These are phyloP conservation scores for Leptodirus hochenwartii DNA, from an alignment of 2,888 invertebrate genomes.

Conservation along the genomic window DNA sequence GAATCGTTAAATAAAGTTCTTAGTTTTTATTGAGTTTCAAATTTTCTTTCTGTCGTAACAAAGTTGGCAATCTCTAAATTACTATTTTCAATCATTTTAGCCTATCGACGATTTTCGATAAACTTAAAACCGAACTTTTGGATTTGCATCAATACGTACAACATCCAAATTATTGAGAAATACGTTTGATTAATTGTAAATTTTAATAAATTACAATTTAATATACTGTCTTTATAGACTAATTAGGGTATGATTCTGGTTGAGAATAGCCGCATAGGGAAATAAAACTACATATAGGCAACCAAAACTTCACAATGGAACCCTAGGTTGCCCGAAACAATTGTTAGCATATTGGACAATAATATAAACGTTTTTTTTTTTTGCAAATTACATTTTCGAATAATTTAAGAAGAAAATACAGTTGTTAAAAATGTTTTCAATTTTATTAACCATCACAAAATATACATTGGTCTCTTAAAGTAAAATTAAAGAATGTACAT, in stretches of 20 bases:
- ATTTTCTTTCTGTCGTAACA: conserved; percentile 6
- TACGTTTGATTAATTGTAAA: neutral
- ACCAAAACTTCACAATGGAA: too few species aligned
- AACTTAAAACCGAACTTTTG: conserved; percentile 23
- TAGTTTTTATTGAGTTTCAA: too few species aligned
- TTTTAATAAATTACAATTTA: too few species aligned
- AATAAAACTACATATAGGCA: too few species aligned
- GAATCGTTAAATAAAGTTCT: conserved; percentile 19
- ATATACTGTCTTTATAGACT: too few species aligned
- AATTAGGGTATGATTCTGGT: too few species aligned
- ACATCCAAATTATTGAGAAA: conserved; percentile 10
- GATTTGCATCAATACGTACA: conserved; percentile 24
- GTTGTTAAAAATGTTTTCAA: neutral
- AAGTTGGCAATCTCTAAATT: neutral
- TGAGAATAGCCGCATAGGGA: too few species aligned
- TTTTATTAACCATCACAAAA: neutral
- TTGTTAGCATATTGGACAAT: too few species aligned
- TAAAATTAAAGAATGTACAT: neutral
- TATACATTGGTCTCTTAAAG: neutral
- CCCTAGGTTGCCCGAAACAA: too few species aligned
- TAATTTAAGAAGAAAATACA: neutral
- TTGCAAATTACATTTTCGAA: neutral
- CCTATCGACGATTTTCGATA: conserved; percentile 23
- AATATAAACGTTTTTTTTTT: neutral
- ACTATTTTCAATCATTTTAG: conserved; percentile 13